Evolutionary conservation across 2,113 vertebrate genomes (phyloP).

Genomic region (Nyctereutes procyonoides): DNA sequence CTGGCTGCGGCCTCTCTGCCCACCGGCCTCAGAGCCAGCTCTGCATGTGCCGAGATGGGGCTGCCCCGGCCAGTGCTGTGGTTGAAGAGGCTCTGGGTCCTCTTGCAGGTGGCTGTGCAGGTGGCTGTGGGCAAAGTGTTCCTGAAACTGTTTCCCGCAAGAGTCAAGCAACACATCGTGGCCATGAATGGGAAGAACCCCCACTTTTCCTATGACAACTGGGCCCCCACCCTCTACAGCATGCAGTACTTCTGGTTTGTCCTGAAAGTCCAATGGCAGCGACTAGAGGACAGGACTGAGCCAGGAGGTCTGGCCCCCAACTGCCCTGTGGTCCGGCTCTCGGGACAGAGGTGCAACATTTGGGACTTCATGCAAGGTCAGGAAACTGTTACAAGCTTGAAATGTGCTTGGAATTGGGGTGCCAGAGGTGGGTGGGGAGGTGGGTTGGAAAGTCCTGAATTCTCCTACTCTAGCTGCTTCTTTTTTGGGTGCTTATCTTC

Average conservation of each 20-base stretch:
- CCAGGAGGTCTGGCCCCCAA: conserved; percentile 89
- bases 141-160: conserved; percentile 85
- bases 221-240: conserved; percentile 90
- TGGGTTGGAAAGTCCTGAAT: not conserved
- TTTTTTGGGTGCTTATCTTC: not conserved
- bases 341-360: conserved; percentile 83
- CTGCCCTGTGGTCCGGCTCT: conserved; percentile 85
- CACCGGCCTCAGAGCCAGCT: conserved; percentile 10
- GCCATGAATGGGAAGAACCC: conserved; percentile 87
- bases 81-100: conserved; percentile 72
- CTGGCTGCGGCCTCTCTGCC: not conserved
- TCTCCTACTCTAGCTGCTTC: not conserved
- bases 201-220: conserved; percentile 92
- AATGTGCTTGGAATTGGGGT: not conserved
- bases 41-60: conserved; percentile 45
- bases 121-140: conserved; percentile 82
- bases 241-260: conserved; percentile 86
- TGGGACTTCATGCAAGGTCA: conserved; percentile 89
- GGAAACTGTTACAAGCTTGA: not conserved
- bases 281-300: conserved; percentile 89
- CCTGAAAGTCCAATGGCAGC: conserved; percentile 87
- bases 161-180: conserved; percentile 86
- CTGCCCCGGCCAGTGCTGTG: conserved; percentile 44
- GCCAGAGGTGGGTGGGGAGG: accelerated
- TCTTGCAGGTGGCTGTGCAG: conserved; percentile 78